phyloP scores from a whole-genome alignment of 2,888 invertebrate species.

The Pseudococcus longispinus region DNA sequence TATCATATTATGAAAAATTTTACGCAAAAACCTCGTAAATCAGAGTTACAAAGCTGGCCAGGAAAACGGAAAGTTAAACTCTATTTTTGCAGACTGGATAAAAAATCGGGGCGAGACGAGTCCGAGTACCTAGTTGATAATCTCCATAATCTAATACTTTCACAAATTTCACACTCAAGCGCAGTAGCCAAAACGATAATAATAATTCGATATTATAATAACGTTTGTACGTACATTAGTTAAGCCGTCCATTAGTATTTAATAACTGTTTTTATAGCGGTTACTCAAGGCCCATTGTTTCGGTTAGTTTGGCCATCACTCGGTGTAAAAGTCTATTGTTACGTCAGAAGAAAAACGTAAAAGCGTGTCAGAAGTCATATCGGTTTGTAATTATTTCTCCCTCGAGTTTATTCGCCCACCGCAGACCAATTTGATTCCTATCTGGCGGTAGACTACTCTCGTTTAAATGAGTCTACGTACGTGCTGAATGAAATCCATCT shows the following conservation, averaged over 20 bases:
- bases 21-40: background rate
- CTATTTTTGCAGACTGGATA: background rate
- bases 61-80: background rate
- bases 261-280: conserved; percentile 53
- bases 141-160: conserved; percentile 50
- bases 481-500: background rate
- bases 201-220: conserved; percentile 50
- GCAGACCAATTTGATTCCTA: conserved; percentile 14
- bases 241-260: conserved; percentile 49
- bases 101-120: background rate
- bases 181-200: conserved; percentile 49
- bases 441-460: background rate
- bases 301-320: conserved; percentile 50
- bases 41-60: background rate
- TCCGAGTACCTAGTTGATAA: background rate
- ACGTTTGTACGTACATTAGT: conserved; percentile 37
- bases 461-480: background rate
- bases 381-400: conserved; percentile 25
- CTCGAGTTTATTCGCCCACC: conserved; percentile 14
- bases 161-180: conserved; percentile 53
- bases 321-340: conserved; percentile 39
- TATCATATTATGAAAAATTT: conserved; percentile 1
- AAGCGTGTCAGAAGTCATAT: conserved; percentile 42
- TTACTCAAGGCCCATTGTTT: conserved; percentile 55
- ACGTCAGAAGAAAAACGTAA: conserved; percentile 41